Conservation (phyloP, 2,797 vertebrate species). For the Parauchenoglanis punctatus region DNA sequence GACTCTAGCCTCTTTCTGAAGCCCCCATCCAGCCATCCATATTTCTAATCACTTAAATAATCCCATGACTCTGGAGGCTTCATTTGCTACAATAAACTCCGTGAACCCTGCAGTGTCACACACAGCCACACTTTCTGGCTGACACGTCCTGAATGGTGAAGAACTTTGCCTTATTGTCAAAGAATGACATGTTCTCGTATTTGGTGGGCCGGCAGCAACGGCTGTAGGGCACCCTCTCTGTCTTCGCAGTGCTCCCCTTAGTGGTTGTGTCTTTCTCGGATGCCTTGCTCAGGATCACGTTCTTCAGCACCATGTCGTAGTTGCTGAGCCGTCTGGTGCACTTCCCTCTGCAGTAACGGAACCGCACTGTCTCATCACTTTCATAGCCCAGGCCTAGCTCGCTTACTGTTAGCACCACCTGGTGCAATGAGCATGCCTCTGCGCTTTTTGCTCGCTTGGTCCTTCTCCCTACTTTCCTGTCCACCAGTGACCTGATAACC, state of each 20-base stretch:
- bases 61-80: neutral
- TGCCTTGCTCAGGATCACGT: conserved; percentile 66
- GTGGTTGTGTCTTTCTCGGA: conserved; percentile 68
- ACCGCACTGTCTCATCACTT: conserved; percentile 89
- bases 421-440: conserved; percentile 83
- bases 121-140: conserved; percentile 90
- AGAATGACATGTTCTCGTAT: conserved; percentile 89
- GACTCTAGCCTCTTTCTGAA: neutral
- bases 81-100: neutral
- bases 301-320: conserved; percentile 90
- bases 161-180: conserved; percentile 85
- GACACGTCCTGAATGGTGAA: conserved; percentile 90
- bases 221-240: conserved; percentile 81
- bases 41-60: neutral
- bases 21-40: neutral
- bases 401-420: conserved; percentile 88
- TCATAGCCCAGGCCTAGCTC: conserved; percentile 91
- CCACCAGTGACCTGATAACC: conserved; percentile 80
- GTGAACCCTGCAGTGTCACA: conserved; percentile 68
- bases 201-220: conserved; percentile 91
- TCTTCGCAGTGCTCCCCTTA: conserved; percentile 67
- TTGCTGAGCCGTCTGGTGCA: conserved; percentile 80
- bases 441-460: conserved; percentile 82
- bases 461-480: conserved; percentile 78
- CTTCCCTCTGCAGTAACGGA: conserved; percentile 93